A percentile compares a stretch with the other conserved stretches of the same genome.
Conservation (phyloP, 2,888 invertebrate genomes). For the Cosmia trapezina region DNA sequence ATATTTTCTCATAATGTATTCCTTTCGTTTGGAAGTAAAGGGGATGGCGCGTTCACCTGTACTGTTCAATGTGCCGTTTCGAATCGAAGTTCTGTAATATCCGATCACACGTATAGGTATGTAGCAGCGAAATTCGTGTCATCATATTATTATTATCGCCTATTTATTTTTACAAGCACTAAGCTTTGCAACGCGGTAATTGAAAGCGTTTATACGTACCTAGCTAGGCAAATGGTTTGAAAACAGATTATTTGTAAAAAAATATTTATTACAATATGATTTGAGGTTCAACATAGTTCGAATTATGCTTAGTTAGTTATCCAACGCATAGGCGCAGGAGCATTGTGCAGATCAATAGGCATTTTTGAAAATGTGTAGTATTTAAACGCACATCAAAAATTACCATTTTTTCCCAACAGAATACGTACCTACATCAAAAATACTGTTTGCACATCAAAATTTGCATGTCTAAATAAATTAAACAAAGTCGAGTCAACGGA, state of each 20-base stretch:
- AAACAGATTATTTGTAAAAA: neutral
- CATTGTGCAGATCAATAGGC: no score
- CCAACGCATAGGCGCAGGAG: no score
- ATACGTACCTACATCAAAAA: no score
- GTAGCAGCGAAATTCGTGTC: neutral
- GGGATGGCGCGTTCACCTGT: conserved; percentile 19
- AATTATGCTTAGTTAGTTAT: no score
- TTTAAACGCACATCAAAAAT: no score
- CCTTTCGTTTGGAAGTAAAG: conserved; percentile 10
- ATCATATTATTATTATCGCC: neutral
- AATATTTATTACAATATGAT: no score
- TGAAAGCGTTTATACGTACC: neutral
- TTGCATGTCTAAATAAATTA: no score
- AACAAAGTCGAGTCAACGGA: no score
- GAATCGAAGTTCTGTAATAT: conserved; percentile 30
- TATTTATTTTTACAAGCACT: conserved; percentile 17
- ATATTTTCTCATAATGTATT: conserved; percentile 4
- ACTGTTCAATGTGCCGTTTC: conserved; percentile 25
- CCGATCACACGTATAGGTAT: conserved; percentile 3
- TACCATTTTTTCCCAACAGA: no score
- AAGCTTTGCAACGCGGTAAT: neutral
- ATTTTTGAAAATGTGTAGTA: no score
- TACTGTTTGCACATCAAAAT: no score
- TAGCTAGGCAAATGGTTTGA: neutral
- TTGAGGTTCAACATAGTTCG: no score